Conservation (phyloP, 2,888 invertebrate genomes). For the Trissolcus japonicus region DNA sequence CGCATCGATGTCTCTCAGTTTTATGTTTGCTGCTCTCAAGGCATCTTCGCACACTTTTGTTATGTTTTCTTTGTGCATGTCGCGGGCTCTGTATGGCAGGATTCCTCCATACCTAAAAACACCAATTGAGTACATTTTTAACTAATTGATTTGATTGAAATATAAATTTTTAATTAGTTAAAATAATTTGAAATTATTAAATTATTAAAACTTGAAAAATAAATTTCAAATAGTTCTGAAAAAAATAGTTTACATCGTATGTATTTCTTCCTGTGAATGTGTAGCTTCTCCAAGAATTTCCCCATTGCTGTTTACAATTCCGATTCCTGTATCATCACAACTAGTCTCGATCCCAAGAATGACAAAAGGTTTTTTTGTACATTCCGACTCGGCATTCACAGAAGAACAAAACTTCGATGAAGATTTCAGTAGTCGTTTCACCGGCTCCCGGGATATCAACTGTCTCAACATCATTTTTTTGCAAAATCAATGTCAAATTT, state of each 20-base stretch:
- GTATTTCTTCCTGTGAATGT: conserved; percentile 87
- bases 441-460: neutral
- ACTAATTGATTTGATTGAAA: neutral
- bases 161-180: neutral
- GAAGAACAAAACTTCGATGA: conserved; percentile 1
- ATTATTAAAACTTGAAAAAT: no score
- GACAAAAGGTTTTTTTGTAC: conserved; percentile 56
- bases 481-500: no score
- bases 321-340: conserved; percentile 97
- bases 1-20: conserved; percentile 85
- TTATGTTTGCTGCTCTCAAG: conserved; percentile 80
- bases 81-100: conserved; percentile 89
- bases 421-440: conserved; percentile 14
- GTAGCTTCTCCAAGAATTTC: conserved; percentile 87
- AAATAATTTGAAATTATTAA: no score
- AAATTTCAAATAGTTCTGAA: no score
- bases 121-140: neutral
- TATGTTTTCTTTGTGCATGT: conserved; percentile 88
- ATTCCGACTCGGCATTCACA: neutral
- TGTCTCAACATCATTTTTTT: conserved; percentile 12
- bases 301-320: conserved; percentile 86
- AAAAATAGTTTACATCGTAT: conserved; percentile 78
- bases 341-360: conserved; percentile 97
- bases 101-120: conserved; percentile 87
- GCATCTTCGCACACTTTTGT: conserved; percentile 83